Evolutionary conservation across 2,797 vertebrate genomes (phyloP).

Genomic region (Cyprinella venusta): DNA sequence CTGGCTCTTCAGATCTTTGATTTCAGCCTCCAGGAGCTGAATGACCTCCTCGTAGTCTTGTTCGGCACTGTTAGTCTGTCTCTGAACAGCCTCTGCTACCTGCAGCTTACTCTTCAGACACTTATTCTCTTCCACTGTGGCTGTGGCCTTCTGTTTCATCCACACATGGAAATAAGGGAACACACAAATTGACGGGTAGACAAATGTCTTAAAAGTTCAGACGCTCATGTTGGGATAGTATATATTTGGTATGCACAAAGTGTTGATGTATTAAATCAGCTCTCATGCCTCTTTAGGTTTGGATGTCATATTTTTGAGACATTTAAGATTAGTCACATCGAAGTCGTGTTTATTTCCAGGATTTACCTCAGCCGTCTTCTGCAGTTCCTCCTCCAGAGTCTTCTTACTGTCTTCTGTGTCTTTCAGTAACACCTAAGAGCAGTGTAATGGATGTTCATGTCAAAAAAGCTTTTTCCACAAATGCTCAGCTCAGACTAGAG

Average conservation of each 20-base stretch:
- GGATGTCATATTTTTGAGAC: not conserved
- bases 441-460: slow-evolving; percentile 39
- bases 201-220: not conserved
- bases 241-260: not conserved
- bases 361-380: slow-evolving; percentile 84
- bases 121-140: slow-evolving; percentile 83
- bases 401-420: slow-evolving; percentile 86
- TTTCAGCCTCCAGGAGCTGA: slow-evolving; percentile 88
- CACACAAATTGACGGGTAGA: not conserved
- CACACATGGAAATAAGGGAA: not conserved
- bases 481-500: not conserved
- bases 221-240: not conserved
- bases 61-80: slow-evolving; percentile 80
- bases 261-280: not conserved
- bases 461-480: not conserved
- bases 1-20: slow-evolving; percentile 88
- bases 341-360: not conserved
- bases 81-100: slow-evolving; percentile 74
- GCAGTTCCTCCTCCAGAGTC: slow-evolving; percentile 84
- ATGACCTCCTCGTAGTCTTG: slow-evolving; percentile 93
- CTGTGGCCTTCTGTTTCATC: slow-evolving; percentile 77
- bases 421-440: slow-evolving; percentile 79
- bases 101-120: slow-evolving; percentile 83
- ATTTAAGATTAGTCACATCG: not conserved
- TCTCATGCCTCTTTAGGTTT: not conserved